phyloP scores from a whole-genome alignment of 1,140 invertebrate species.

The Chionoecetes opilio region DNA sequence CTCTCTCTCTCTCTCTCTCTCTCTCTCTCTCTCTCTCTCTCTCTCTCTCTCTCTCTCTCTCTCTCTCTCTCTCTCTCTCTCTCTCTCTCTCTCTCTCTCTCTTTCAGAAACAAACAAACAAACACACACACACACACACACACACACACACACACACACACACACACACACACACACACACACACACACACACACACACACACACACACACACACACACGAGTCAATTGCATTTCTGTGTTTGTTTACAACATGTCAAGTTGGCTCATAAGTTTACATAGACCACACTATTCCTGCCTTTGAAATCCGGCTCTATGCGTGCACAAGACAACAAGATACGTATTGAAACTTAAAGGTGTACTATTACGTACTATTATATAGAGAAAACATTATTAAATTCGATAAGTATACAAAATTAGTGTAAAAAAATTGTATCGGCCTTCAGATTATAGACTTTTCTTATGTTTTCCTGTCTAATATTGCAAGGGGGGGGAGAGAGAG shows the following conservation, averaged over 20 bases:
- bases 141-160: neutral
- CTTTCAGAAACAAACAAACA: too few species aligned
- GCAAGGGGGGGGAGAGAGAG: neutral
- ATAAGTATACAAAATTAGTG: slow-evolving; percentile 17
- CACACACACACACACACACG: neutral
- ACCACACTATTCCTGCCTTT: neutral
- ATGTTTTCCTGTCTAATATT: too few species aligned
- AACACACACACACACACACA: neutral
- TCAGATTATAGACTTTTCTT: neutral
- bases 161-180: slow-evolving; percentile 45
- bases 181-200: slow-evolving; percentile 52
- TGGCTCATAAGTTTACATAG: neutral
- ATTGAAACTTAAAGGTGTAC: neutral
- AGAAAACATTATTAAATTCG: neutral
- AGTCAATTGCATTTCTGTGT: neutral
- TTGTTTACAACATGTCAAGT: slow-evolving; percentile 8
- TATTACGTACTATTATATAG: neutral
- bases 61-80: slow-evolving; percentile 12
- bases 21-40: neutral
- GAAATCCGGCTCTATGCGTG: neutral
- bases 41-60: slow-evolving; percentile 15
- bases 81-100: neutral
- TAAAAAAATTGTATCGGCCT: neutral
- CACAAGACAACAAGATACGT: neutral
- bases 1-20: slow-evolving; percentile 3